Conservation (phyloP, 2,888 invertebrate genomes). For the Brachypalpus laphriformis region DNA sequence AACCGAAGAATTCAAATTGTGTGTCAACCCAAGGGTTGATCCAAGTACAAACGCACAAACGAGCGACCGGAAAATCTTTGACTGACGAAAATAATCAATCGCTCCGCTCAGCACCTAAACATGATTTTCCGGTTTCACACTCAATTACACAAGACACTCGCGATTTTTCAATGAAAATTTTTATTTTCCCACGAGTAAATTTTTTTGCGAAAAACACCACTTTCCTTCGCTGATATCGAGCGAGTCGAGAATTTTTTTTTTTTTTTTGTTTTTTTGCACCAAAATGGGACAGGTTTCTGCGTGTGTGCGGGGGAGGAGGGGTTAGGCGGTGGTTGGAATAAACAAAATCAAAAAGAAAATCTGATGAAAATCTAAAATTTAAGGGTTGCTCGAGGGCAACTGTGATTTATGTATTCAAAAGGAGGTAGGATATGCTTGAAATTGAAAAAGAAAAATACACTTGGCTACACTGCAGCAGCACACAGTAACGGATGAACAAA, state of each 20-base stretch:
- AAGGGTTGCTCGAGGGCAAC: slow-evolving; percentile 19
- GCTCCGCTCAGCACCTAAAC: slow-evolving; percentile 36
- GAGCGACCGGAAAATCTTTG: background rate
- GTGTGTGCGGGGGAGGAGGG: background rate
- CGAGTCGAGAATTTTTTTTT: slow-evolving; percentile 33
- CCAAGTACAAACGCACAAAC: background rate
- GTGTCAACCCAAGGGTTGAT: background rate
- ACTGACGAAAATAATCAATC: slow-evolving; percentile 48
- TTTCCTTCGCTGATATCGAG: slow-evolving; percentile 41
- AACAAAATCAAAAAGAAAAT: slow-evolving; percentile 11
- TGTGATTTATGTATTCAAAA: background rate
- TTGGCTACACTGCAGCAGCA: no score
- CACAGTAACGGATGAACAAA: no score
- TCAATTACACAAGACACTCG: slow-evolving; percentile 20
- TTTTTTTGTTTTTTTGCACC: slow-evolving; percentile 18
- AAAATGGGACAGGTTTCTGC: slow-evolving; percentile 15
- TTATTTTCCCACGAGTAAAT: slow-evolving; percentile 25
- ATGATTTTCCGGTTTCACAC: slow-evolving; percentile 56
- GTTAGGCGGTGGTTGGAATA: background rate
- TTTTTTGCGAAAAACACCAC: slow-evolving; percentile 14
- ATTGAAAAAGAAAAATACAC: background rate
- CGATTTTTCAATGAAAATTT: background rate
- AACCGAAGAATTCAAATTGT: background rate
- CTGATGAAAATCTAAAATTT: background rate
- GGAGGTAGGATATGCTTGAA: background rate